Evolutionary conservation across 1,140 invertebrate genomes (phyloP), one percentile per base, ranked within the genome.

Genomic region (Propsilocerus akamusi): DNA sequence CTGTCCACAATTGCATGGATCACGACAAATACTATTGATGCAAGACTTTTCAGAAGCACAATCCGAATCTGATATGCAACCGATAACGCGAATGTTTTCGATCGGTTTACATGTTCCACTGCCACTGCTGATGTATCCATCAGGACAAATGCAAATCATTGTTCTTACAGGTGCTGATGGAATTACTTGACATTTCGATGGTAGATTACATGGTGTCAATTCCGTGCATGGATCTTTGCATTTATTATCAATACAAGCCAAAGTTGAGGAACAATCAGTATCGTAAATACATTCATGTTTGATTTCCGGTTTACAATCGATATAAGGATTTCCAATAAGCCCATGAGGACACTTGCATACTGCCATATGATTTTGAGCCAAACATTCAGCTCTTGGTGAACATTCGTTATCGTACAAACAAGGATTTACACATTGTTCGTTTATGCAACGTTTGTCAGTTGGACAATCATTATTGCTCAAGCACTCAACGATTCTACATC

Each of bases 391-490:
- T 47, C 77, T 66, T 0, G 74, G 70, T 0, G 86, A 78, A 59
- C 90, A 95, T 7, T 77, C 76, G 58, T 84, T 81, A 46, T 78
- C 76, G 52, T 79, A 78, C 1, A 86, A 59, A 58, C 90, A 95
- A 2, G 88, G 87, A 62, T 88, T 79, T 12, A 86, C 76, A 65
- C 90, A 95, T 56, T 88, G 83, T 48, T 78, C 79, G 55, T 89
- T 88, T 37, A 83, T 76, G 59, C 90, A 95, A 54, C 84, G 78
- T 59, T 82, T 78, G 56, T 91, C 82, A 26, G 71, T 68, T 2
- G 88, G 85, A 68, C 90, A 95, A 53, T 94, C 89, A 51, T 82
- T 82, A 61, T 91, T 88, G 49, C 82, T 82, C 56, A 78, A 75
- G 67, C 90, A 94, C n/a, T 87, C 90, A 34, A 92, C 77, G 6